phyloP scores from a whole-genome alignment of 2,888 invertebrate genomes.

The Trichogramma evanescens region DNA sequence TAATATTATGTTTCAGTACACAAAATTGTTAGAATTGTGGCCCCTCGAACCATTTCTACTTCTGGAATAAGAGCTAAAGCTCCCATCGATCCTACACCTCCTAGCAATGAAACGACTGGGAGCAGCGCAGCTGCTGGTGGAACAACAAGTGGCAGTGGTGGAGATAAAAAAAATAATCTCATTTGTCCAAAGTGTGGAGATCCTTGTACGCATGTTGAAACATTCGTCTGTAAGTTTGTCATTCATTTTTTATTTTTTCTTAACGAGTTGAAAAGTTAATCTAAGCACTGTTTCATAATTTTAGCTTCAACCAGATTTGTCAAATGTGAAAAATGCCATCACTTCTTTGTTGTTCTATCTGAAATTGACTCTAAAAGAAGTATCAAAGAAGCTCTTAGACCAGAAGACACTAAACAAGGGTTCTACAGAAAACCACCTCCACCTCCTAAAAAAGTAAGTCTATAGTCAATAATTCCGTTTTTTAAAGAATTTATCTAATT shows the following conservation, averaged over 20 bases:
- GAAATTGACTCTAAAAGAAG: constrained; percentile 86
- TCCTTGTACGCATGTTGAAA: constrained; percentile 95
- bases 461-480: neutral
- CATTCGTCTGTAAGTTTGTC: constrained; percentile 73
- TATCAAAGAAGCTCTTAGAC: constrained; percentile 64
- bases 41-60: constrained; percentile 36
- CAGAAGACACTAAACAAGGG: constrained; percentile 62
- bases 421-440: constrained; percentile 83
- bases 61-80: constrained; percentile 36
- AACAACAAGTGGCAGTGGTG: constrained; percentile 48
- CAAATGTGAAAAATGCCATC: constrained; percentile 96
- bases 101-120: constrained; percentile 32
- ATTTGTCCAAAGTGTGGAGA: constrained; percentile 96
- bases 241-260: neutral
- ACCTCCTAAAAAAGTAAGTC: constrained; percentile 73
- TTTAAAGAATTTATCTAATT: neutral
- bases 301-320: constrained; percentile 85
- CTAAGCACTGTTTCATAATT: constrained; percentile 28
- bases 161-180: constrained; percentile 68
- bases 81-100: constrained; percentile 40
- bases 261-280: neutral
- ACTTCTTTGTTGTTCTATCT: constrained; percentile 92
- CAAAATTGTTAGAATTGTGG: constrained; percentile 41
- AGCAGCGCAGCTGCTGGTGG: constrained; percentile 24
- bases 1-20: constrained; percentile 30